Percentiles rank a stretch among this genome's conserved stretches.
phyloP scores from a whole-genome alignment of 2,888 invertebrate species.

The Cremastobaeus sp. region DNA sequence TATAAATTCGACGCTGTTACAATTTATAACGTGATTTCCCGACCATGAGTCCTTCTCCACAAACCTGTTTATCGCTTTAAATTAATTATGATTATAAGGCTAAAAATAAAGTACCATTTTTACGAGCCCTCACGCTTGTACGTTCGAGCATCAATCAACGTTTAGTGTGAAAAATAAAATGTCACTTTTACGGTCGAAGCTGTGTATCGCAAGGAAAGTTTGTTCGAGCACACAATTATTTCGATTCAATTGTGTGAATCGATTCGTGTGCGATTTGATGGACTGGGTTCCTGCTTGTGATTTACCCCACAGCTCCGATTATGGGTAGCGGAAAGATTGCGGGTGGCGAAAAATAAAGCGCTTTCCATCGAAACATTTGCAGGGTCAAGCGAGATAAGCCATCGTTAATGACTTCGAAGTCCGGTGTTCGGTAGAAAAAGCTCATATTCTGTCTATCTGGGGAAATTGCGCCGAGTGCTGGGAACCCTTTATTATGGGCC shows the following conservation, averaged over 20 bases:
- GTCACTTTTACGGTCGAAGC: not conserved
- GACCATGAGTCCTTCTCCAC: slow-evolving; percentile 1
- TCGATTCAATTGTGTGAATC: slow-evolving; percentile 35
- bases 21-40: slow-evolving; percentile 5
- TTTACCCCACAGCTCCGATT: slow-evolving; percentile 27
- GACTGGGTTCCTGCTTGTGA: slow-evolving; percentile 18
- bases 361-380: slow-evolving; percentile 20
- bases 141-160: too few species aligned
- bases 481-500: slow-evolving; percentile 48
- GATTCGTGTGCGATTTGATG: slow-evolving; percentile 28
- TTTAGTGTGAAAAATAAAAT: too few species aligned
- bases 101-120: too few species aligned
- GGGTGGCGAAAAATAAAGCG: slow-evolving; percentile 36
- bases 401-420: slow-evolving; percentile 49
- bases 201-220: not conserved
- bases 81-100: too few species aligned
- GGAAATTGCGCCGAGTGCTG: slow-evolving; percentile 17
- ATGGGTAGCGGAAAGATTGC: slow-evolving; percentile 11
- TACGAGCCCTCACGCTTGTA: too few species aligned
- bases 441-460: slow-evolving; percentile 33
- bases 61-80: slow-evolving; percentile 1
- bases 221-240: slow-evolving; percentile 8
- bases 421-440: slow-evolving; percentile 36
- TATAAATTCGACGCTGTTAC: slow-evolving; percentile 21
- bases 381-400: slow-evolving; percentile 45